Evolutionary conservation across 2,888 invertebrate genomes (phyloP), one percentile per base, ranked within the genome.

Genomic region (Drosophila bunnanda): DNA sequence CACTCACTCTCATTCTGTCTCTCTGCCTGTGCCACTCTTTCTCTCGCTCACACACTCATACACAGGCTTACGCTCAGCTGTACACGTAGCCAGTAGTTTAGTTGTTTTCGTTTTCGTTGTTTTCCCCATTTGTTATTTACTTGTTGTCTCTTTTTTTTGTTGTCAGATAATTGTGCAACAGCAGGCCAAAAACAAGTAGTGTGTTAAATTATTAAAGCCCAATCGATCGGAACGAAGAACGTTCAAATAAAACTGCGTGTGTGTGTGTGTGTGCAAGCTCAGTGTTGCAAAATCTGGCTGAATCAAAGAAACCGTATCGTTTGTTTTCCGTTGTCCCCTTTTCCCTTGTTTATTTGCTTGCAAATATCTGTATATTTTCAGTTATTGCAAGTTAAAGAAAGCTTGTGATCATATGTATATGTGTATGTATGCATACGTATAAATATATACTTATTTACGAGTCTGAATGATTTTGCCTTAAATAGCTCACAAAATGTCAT

Each of bases 1-100:
- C 46, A 46, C 46, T 46, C 46, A 56, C 48, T 22, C 36, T 60
- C 46, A 55, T 28, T 22, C 60, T 32, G 0, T 67, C 38, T 30
- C 32, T 22, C 62, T 71, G 28, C 80, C 77, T 77, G 70, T 77
- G 79, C 77, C 77, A 77, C 77, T 80, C 79, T 81, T 82, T 78
- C 80, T 76, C 78, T 80, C 79, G 65, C 80, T 76, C 65, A 48
- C 66, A 17, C 65, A 59, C 64, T 56, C 41, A 36, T 17, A 41
- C 55, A 77, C 41, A 68, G 38, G 17, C 64, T 57, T 61, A 25
- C 69, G 70, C 81, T 78, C 82, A 82, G 80, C 82, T 80, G 82
- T 80, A 83, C 83, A 83, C 83, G 83, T 85, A 83, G 85, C 39
- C 83, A 82, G 70, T 72, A 61, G 66, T 59, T 67, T 48, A 43